phyloP scores from a whole-genome alignment of 1,140 invertebrate species.

The Neodiprion virginianus region DNA sequence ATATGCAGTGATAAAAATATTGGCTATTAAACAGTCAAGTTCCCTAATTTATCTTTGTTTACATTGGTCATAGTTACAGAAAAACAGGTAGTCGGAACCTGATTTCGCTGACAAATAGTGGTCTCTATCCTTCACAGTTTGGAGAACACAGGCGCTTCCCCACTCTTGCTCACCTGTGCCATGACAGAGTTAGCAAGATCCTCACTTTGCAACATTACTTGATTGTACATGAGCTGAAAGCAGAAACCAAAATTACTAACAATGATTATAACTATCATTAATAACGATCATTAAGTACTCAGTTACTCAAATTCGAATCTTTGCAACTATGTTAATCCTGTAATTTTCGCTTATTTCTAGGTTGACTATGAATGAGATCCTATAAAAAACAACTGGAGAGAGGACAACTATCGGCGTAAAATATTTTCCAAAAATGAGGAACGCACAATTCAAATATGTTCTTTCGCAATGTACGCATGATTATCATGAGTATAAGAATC shows the following conservation, averaged over 20 bases:
- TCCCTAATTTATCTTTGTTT: no score
- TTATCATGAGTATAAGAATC: no score
- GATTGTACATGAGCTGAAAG: constrained; percentile 80
- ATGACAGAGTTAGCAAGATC: constrained; percentile 85
- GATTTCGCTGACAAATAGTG: no score
- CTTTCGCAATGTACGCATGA: background rate
- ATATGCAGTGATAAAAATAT: no score
- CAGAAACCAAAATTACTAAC: constrained; percentile 33
- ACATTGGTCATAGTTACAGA: no score
- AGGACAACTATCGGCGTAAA: no score
- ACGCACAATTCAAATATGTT: constrained; percentile 8
- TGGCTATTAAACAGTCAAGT: no score
- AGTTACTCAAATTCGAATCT: no score
- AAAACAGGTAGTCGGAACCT: no score
- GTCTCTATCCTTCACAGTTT: constrained; percentile 67
- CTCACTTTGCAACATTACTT: constrained; percentile 88
- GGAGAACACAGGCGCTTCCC: constrained; percentile 70
- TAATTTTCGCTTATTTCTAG: background rate
- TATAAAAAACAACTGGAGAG: constrained; percentile 18
- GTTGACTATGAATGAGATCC: constrained; percentile 9
- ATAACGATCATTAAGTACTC: no score
- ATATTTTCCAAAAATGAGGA: constrained; percentile 2
- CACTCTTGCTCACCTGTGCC: constrained; percentile 75
- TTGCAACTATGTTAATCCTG: background rate
- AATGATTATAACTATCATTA: background rate